Percentiles rank a stretch among this genome's conserved stretches.
These are phyloP conservation scores for Pararge aegeria DNA, from an alignment of 1,140 invertebrate species.

Conservation along the genomic window DNA sequence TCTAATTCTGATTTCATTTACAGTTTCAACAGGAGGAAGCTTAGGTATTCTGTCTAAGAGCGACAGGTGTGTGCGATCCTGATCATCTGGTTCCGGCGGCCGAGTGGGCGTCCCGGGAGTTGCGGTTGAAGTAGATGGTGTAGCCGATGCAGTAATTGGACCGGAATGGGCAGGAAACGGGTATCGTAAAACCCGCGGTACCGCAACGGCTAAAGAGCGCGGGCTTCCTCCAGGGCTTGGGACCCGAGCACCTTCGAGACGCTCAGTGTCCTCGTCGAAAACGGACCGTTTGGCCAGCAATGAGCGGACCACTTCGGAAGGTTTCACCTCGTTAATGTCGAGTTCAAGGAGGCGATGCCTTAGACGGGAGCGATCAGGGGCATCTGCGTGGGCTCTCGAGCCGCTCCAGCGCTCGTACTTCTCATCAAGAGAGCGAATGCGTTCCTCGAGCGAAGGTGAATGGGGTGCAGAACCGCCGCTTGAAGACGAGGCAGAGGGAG, in stretches of 20 bases:
- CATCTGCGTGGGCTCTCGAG: slow-evolving; percentile 78
- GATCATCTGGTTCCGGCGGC: slow-evolving; percentile 62
- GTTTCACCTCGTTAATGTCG: slow-evolving; percentile 89
- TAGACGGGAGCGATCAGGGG: slow-evolving; percentile 79
- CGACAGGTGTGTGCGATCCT: slow-evolving; percentile 65
- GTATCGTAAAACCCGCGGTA: slow-evolving; percentile 86
- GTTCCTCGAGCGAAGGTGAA: slow-evolving; percentile 88
- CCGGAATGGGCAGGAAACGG: slow-evolving; percentile 85
- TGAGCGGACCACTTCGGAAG: slow-evolving; percentile 96
- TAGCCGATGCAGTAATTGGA: slow-evolving; percentile 68
- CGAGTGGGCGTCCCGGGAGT: slow-evolving; percentile 20
- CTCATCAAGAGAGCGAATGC: slow-evolving; percentile 93
- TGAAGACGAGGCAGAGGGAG: slow-evolving; percentile 80
- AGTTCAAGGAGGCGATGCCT: slow-evolving; percentile 86
- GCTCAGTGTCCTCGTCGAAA: slow-evolving; percentile 96
- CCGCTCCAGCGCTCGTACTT: slow-evolving; percentile 95
- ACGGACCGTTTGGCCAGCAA: slow-evolving; percentile 95
- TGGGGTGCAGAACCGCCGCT: slow-evolving; percentile 81
- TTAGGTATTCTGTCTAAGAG: slow-evolving; percentile 42
- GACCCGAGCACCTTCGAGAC: slow-evolving; percentile 89
- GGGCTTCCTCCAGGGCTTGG: slow-evolving; percentile 62
- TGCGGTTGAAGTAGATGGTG: slow-evolving; percentile 66
- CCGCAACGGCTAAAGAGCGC: slow-evolving; percentile 69
- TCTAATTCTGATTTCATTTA: slow-evolving; percentile 40
- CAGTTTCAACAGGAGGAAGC: slow-evolving; percentile 44